Evolutionary conservation across 2,113 vertebrate species (phyloP).

Genomic region (Callaeas wilsoni): DNA sequence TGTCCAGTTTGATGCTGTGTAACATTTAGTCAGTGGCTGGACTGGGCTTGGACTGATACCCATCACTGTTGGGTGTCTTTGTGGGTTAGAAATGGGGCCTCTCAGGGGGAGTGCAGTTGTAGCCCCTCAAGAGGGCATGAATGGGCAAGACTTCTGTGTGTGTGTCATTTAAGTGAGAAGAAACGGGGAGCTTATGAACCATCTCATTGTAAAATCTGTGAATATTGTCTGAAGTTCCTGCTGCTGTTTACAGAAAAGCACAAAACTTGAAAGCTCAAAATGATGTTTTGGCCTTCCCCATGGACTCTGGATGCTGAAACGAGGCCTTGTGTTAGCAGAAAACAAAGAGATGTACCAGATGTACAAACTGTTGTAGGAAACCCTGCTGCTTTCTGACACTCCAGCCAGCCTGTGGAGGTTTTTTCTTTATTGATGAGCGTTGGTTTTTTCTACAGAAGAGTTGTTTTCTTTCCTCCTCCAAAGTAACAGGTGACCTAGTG

Average conservation of each 20-base stretch:
- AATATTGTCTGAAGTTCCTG: not conserved
- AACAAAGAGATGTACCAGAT: not conserved
- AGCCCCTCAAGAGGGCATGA: not conserved
- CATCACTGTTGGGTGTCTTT: rapidly evolving
- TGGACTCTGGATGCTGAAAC: not conserved
- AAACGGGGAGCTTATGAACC: not conserved
- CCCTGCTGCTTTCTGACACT: not conserved
- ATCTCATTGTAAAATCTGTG: not conserved
- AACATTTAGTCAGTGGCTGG: rapidly evolving
- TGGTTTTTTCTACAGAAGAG: not conserved
- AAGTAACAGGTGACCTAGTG: not conserved
- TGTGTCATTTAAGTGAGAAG: not conserved
- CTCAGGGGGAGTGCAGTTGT: rapidly evolving
- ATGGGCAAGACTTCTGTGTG: not conserved
- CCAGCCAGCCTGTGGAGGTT: rapidly evolving
- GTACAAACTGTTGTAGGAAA: not conserved
- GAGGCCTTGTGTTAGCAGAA: not conserved
- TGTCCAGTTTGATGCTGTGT: not conserved
- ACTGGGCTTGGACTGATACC: rapidly evolving
- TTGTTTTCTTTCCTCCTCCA: not conserved
- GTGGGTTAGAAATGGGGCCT: not conserved
- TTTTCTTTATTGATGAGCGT: not conserved
- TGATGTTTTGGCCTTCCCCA: not conserved
- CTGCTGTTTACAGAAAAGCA: not conserved
- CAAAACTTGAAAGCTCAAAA: not conserved